Base-by-base conservation (phyloP, 2,888 invertebrate genomes). In the Mechanitis mazaeus region DNA sequence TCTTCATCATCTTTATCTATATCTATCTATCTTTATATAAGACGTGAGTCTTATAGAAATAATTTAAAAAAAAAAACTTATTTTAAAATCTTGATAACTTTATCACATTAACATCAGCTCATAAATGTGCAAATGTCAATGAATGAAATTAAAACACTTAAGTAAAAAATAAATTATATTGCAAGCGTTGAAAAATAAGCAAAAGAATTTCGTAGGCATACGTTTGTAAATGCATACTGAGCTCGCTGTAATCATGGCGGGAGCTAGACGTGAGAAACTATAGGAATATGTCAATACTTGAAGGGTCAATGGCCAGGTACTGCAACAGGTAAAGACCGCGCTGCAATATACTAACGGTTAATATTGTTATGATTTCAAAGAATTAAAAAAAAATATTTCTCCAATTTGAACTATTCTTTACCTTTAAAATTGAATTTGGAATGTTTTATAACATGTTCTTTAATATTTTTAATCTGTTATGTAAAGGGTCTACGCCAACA, bases 241-340 rank as follows among this genome's bases (percentile, higher is more conserved):
- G 76, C 73, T 73, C 75, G 79, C 69, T 66, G 71, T 72, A 73
- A 72, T 75, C 73, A 72, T 72, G 74, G 71, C 76, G 75, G 75
- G 78, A 77, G 80, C 79, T 80, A 82, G 83, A 87, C 86, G 87
- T 87, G 88, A 86, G 89, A 87, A 88, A 87, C 84, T 87, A 85
- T 87, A 87, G 85, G 84, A 86, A 90, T 86, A 88, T 88, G 89
- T 90, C 89, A 89, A 89, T 89, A 89, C 85, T 84, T 84, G 84
- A 83, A 81, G 83, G 89, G 88, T 90, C 89, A 89, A 87, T 79
- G 89, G 79, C 90, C 90, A 87, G 79, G 72, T 79, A 69, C 66
- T 73, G 80, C 80, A 79, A 84, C 86, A 82, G 83, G 85, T 84
- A 83, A 72, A 77, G 75, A 74, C 76, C 75, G 78, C 77, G 74